Base-by-base conservation (phyloP, 1,140 invertebrate species). In the Dreissena rostriformis region DNA sequence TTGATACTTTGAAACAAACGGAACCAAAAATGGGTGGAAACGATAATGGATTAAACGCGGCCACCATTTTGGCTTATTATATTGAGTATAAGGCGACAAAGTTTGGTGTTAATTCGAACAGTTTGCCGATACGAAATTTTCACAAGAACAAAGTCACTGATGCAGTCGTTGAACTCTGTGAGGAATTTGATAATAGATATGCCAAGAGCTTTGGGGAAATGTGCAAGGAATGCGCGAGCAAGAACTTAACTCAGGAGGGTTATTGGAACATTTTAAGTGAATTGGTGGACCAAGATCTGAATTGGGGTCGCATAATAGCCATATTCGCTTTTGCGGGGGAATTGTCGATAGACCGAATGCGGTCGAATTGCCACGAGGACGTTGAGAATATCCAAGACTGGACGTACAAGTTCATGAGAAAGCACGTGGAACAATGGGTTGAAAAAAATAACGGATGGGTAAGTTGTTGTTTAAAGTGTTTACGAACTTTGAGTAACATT, bases 301-400 rank as follows among this genome's bases (percentile, higher is more conserved):
- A 67, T 53, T 79, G 76, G 76, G 76, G 76, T 15, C 7, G 76
- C 19, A 52, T 79, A 24, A 51, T 79, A 26, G 76, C 76, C 22
- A 70, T 79, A 79, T 79, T 79, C 28, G 29, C 76, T 68, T 79
- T 67, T 39, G 76, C 76, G 14, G 76, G 76, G 14, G 66, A 63
- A 26, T 67, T 79, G 76, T 67, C 76, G 4, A 66, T 79, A 12
- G 53, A 68, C 22, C 57, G 76, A 39, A 67, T 79, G 66, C 19
- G 70, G 70, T 55, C 67, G 6, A 28, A 26, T 26, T 22, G 57
- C 11, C 22, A 53, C 4, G 52, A 67, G 5, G 19, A 65, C 0
- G 76, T 79, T 29, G 76, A 79, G 22, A 67, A 22, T 63, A 79
- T 79, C 17, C 28, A 26, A 79, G 76, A 79, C 49, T 79, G 76